Conservation (phyloP, 2,797 vertebrate species). For the Bradypus variegatus region DNA sequence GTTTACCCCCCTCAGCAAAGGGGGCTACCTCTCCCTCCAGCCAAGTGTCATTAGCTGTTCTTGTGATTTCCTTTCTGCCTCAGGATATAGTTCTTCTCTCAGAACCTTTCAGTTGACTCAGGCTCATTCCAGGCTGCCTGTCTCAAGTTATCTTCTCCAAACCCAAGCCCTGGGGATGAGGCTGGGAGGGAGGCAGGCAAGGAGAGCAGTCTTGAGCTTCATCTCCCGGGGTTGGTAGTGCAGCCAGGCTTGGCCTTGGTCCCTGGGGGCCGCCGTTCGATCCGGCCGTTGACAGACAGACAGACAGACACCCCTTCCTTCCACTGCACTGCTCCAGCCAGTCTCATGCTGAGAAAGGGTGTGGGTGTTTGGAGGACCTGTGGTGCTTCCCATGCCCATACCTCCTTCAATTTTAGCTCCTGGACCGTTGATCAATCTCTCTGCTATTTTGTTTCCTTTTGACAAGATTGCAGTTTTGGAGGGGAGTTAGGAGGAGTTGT, state of each 20-base stretch:
- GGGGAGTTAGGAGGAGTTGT: not conserved
- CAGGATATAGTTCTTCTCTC: not conserved
- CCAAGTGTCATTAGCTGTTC: not conserved
- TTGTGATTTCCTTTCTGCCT: constrained; percentile 8
- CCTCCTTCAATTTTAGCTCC: constrained; percentile 37
- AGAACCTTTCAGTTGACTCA: constrained; percentile 13
- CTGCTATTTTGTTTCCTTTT: constrained; percentile 39
- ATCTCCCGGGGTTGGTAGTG: not conserved
- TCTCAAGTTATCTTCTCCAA: constrained; percentile 12
- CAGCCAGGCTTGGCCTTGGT: constrained; percentile 3
- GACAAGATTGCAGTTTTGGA: constrained; percentile 7
- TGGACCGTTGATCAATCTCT: constrained; percentile 38
- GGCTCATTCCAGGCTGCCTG: constrained; percentile 10
- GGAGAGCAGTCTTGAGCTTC: not conserved
- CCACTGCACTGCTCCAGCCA: not conserved
- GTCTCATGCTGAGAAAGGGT: constrained; percentile 14
- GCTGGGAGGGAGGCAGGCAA: not conserved
- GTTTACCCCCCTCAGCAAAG: not conserved
- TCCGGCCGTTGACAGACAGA: not conserved
- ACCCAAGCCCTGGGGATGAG: constrained; percentile 3
- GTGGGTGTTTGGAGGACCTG: constrained; percentile 50
- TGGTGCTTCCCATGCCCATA: constrained; percentile 18
- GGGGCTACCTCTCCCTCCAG: not conserved
- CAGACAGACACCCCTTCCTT: not conserved
- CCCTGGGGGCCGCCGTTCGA: not conserved